Base-by-base conservation (phyloP, 2,888 invertebrate genomes). In the Epiblema foenella region DNA sequence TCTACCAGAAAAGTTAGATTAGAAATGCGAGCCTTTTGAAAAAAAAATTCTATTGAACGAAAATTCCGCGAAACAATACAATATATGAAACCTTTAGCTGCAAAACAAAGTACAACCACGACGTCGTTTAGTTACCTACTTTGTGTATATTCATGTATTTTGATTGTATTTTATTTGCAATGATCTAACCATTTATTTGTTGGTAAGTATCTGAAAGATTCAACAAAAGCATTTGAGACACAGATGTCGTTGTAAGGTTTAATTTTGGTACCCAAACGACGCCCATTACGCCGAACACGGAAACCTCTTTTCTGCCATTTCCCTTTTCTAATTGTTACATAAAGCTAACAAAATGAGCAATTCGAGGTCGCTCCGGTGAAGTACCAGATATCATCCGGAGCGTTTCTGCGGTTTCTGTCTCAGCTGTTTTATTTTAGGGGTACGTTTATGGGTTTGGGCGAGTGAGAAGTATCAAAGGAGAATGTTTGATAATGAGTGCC, bases 261-360 rank as follows among this genome's bases (percentile, higher is more conserved):
- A 81, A 88, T 90, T 89, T 85, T 81, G 84, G 84, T 81, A 82
- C 76, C 79, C 78, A 81, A 87, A 86, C 85, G 80, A 81, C 80
- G 78, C 77, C 80, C 83, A 85, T 88, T 86, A 85, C 78, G 77
- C 77, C 75, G 78, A 78, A 79, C 80, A 77, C 77, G 80, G 81
- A 84, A 80, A 85, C 84, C 84, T 84, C 83, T 83, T 85, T 84
- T 80, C 82, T 83, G 83, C 78, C 81, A 83, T 85, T 84, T 78
- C 81, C 81, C 81, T 81, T 84, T 82, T 81, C 82, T 89, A 89
- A 90, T 90, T 89, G 89, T 88, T 85, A 85, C 85, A 88, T 89
- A 87, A 89, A 88, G 85, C 85, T 85, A 88, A 88, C 84, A 83
- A 85, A 88, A 86, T 82, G 85, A 81, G 86, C 82, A 80, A 81